Evolutionary conservation across 2,888 invertebrate species (phyloP), one percentile per base, ranked within the genome.

Genomic region (Drosophila setosimentum): DNA sequence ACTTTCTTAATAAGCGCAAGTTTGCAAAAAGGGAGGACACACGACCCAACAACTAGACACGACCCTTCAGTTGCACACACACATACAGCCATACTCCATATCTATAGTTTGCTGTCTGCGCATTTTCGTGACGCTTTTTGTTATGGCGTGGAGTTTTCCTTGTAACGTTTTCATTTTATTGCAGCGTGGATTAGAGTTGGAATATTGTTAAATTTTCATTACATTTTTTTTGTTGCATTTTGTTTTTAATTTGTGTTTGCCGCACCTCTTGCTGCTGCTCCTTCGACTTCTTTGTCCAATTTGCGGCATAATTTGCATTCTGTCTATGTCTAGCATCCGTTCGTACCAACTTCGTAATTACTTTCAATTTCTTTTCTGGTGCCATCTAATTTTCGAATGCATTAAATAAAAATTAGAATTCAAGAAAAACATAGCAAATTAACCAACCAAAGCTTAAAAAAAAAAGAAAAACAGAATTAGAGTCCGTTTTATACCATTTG

Each of bases 1-100:
- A 87, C 87, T 85, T 88, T 86, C 87, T 87, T 88, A 85, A 89
- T 83, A 85, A 85, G 88, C 82, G 89, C 82, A 75, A 83, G 87
- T 86, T 86, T 71, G 78, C 89, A 85, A 82, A 83, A 78, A 72
- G 75, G 67, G 78, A 61, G 68, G 72, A 68, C 58, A 71, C 45
- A 45, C 45, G 45, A 45, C 45, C 45, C 24, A 45, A 45, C 45
- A 45, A 45, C 45, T 16, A 45, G 24, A 45, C 45, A 45, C 45
- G 45, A 61, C 54, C 74, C 68, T 37, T 37, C 24, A 24, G 16
- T 24, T 24, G 4, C 16, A 16, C 45, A 42, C 21, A 21, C 10
- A 48, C 33, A 55, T 27, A 59, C 49, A 69, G 33, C 66, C 48
- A 71, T 48, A 59, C 61, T 30, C 53, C 60, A 48, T 48, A 51